Conservation (phyloP, 2,113 vertebrate genomes). For the Vicugna pacos region DNA sequence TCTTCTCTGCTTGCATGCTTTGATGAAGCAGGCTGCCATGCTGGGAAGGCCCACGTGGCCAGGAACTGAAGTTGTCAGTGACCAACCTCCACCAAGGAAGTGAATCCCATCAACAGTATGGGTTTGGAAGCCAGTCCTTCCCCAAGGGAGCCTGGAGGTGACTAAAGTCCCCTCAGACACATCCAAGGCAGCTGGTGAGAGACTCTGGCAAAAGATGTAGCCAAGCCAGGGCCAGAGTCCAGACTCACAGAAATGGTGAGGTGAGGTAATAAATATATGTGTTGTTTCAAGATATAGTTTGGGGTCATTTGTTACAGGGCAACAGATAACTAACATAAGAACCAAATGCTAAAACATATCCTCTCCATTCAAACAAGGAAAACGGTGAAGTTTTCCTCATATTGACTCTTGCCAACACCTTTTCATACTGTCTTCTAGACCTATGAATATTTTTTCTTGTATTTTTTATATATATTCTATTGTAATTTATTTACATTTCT, state of each 20-base stretch:
- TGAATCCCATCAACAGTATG: neutral
- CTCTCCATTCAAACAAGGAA: neutral
- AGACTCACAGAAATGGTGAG: neutral
- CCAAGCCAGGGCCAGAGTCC: neutral
- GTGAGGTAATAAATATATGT: neutral
- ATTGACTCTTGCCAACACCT: neutral
- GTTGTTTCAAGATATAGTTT: neutral
- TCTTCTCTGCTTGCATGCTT: neutral
- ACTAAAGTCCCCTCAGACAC: neutral
- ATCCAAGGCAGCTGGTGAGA: neutral
- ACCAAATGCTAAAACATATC: neutral
- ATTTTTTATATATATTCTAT: neutral
- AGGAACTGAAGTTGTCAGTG: neutral
- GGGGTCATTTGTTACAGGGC: neutral
- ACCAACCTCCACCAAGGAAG: neutral
- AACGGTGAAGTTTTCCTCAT: neutral
- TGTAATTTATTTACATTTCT: neutral
- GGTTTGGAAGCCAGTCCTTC: neutral
- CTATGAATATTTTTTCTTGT: neutral
- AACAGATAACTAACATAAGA: neutral
- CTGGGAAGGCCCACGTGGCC: neutral
- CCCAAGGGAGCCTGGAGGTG: neutral
- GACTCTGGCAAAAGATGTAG: neutral
- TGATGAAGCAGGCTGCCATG: neutral
- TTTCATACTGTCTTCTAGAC: neutral